Conservation (phyloP, 2,113 vertebrate genomes). For the Scatophagus argus region DNA sequence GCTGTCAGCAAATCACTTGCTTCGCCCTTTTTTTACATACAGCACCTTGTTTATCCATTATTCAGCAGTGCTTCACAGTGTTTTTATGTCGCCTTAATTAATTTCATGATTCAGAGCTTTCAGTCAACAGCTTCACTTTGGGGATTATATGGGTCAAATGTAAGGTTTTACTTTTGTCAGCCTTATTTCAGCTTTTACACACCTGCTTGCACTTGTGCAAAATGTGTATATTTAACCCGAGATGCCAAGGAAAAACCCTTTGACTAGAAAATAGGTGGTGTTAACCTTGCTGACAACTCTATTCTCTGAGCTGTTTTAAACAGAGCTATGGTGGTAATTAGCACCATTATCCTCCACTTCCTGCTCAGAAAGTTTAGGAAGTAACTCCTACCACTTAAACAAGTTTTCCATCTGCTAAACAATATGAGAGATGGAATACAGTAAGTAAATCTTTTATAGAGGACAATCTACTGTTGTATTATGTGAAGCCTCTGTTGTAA, state of each 20-base stretch:
- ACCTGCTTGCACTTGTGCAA: constrained; percentile 57
- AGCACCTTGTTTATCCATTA: constrained; percentile 50
- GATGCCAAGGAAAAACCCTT: constrained; percentile 44
- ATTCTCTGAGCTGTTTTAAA: constrained; percentile 59
- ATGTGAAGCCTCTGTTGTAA: constrained; percentile 10
- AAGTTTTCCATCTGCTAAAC: constrained; percentile 44
- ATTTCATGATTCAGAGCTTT: constrained; percentile 74
- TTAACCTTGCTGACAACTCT: constrained; percentile 69
- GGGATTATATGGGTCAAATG: constrained; percentile 59
- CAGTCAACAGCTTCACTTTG: constrained; percentile 51
- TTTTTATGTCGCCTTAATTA: constrained; percentile 65
- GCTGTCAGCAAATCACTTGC: constrained; percentile 50
- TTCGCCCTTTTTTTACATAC: constrained; percentile 42
- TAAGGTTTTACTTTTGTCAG: constrained; percentile 60
- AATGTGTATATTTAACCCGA: constrained; percentile 63
- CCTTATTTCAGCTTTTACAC: constrained; percentile 35
- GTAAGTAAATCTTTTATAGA: background rate
- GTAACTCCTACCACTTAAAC: constrained; percentile 48
- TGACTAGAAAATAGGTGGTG: constrained; percentile 66
- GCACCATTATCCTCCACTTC: constrained; percentile 60
- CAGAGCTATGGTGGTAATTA: constrained; percentile 72
- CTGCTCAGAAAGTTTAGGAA: constrained; percentile 60
- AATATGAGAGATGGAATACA: background rate
- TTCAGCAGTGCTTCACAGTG: constrained; percentile 56
- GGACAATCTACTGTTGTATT: background rate